Evolutionary conservation across 2,888 invertebrate genomes (phyloP).

Genomic region (Scaptomyza reducta): DNA sequence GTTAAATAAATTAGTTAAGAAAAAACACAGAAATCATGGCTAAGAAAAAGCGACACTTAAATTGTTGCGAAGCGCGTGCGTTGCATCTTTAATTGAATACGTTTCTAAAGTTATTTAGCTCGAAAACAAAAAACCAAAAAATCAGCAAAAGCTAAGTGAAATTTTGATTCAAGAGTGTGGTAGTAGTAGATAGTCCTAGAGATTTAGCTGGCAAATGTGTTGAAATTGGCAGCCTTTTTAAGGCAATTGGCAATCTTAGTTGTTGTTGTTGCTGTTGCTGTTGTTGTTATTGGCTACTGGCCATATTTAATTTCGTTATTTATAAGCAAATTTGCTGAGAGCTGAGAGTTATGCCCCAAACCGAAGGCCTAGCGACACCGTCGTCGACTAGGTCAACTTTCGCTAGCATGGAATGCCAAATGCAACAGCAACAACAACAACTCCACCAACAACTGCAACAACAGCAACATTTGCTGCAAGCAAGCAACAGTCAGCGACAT

Average conservation of each 20-base stretch:
- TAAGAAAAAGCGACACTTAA: conserved; percentile 32
- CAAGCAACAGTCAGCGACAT: conserved; percentile 56
- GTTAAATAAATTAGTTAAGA: not conserved
- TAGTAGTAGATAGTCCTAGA: conserved; percentile 21
- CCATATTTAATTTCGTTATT: conserved; percentile 80
- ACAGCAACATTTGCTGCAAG: conserved; percentile 33
- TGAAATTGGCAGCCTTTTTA: conserved; percentile 64
- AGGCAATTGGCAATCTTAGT: conserved; percentile 49
- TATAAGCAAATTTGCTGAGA: conserved; percentile 73
- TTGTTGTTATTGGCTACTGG: conserved; percentile 54
- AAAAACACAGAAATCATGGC: conserved; percentile 51
- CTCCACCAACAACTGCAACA: conserved; percentile 33
- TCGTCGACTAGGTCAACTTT: conserved; percentile 82
- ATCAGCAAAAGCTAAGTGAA: conserved; percentile 4
- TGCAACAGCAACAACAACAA: conserved; percentile 62
- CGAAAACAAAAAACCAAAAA: conserved; percentile 38
- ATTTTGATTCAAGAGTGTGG: conserved; percentile 40
- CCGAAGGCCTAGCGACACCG: conserved; percentile 66
- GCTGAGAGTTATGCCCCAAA: conserved; percentile 68
- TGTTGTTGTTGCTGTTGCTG: conserved; percentile 13
- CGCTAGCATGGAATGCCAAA: conserved; percentile 81
- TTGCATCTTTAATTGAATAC: conserved; percentile 76
- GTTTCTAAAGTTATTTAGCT: conserved; percentile 58
- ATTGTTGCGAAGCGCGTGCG: conserved; percentile 66
- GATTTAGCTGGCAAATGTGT: conserved; percentile 59